phyloP scores from a whole-genome alignment of 2,797 vertebrate genomes.

The Eurystomus glaucurus region DNA sequence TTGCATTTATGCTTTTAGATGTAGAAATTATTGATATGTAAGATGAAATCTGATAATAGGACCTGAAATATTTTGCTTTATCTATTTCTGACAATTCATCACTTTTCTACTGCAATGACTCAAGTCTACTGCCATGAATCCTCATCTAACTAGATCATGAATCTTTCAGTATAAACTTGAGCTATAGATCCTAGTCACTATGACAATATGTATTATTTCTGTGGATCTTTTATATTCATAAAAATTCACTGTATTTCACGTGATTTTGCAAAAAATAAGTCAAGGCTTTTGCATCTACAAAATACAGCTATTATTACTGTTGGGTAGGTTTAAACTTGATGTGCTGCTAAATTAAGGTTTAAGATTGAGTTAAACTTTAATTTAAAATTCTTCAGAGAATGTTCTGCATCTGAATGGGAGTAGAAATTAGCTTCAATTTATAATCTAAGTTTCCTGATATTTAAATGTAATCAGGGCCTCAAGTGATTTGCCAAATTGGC shows the following conservation, averaged over 20 bases:
- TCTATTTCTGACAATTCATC: conserved; percentile 19
- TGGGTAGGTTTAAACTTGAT: not conserved
- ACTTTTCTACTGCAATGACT: not conserved
- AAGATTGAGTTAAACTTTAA: not conserved
- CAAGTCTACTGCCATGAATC: not conserved
- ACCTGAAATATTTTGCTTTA: conserved; percentile 1
- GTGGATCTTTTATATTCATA: not conserved
- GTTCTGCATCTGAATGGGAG: not conserved
- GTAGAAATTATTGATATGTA: conserved; percentile 38
- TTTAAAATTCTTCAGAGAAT: not conserved
- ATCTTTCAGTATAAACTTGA: not conserved
- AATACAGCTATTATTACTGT: not conserved
- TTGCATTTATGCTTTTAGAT: conserved; percentile 18
- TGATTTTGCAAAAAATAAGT: not conserved
- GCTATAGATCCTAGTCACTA: not conserved
- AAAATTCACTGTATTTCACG: not conserved
- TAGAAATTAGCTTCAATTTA: not conserved
- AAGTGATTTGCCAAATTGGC: not conserved
- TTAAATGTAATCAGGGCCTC: not conserved
- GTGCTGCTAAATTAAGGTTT: not conserved
- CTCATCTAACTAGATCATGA: not conserved
- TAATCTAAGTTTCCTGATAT: not conserved
- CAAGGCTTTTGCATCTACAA: not conserved
- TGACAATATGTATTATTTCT: not conserved
- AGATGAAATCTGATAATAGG: conserved; percentile 23